phyloP scores from a whole-genome alignment of 2,888 invertebrate species.

The Lomographa bimaculata region DNA sequence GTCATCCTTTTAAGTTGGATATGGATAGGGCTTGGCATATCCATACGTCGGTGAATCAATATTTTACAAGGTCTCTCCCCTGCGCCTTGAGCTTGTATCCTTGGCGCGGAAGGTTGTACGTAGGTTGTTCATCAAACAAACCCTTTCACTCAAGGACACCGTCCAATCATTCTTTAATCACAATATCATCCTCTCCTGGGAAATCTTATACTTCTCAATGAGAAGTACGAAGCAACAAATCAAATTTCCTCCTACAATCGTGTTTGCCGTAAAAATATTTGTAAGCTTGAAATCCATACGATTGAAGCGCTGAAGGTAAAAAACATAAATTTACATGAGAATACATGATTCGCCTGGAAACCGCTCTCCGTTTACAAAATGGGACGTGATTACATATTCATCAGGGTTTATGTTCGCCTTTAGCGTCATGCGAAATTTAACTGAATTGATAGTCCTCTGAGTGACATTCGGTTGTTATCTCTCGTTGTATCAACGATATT shows the following conservation, averaged over 20 bases:
- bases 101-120: conserved; percentile 3
- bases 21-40: too few species aligned
- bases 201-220: conserved; percentile 28
- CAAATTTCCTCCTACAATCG: conserved; percentile 19
- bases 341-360: conserved; percentile 37
- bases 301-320: conserved; percentile 13
- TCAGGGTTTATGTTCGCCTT: conserved; percentile 31
- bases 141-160: conserved; percentile 9
- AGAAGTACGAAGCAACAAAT: conserved; percentile 22
- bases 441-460: conserved; percentile 38
- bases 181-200: conserved; percentile 19
- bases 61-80: background rate
- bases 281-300: conserved; percentile 18
- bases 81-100: conserved; percentile 1
- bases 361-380: conserved; percentile 40
- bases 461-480: conserved; percentile 32
- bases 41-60: conserved; percentile 1
- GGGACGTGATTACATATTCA: conserved; percentile 58
- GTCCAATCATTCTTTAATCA: conserved; percentile 13
- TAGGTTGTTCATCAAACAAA: conserved; percentile 14
- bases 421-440: conserved; percentile 46
- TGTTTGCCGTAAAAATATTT: conserved; percentile 24
- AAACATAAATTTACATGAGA: conserved; percentile 46
- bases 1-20: too few species aligned
- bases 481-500: conserved; percentile 1